Conservation (phyloP, 2,797 vertebrate genomes). For the Lagocephalus sceleratus region DNA sequence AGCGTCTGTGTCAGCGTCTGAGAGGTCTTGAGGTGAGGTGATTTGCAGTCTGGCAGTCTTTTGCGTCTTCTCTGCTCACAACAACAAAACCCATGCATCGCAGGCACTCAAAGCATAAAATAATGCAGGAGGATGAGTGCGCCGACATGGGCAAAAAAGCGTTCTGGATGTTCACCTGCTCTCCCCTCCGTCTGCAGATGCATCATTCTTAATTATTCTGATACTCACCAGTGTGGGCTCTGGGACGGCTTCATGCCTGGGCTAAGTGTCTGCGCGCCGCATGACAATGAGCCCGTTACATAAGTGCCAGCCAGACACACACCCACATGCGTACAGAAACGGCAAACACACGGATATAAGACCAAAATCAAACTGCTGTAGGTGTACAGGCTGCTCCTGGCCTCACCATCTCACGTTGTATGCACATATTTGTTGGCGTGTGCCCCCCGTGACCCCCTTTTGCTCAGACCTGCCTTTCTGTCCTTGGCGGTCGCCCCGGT, state of each 20-base stretch:
- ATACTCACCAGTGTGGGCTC: constrained; percentile 57
- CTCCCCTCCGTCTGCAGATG: constrained; percentile 30
- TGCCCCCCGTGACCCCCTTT: constrained; percentile 21
- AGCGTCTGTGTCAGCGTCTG: constrained; percentile 21
- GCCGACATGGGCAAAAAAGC: constrained; percentile 12
- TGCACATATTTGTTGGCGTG: constrained; percentile 18
- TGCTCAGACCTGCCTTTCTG: constrained; percentile 5
- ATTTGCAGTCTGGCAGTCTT: constrained; percentile 4
- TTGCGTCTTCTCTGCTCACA: constrained; percentile 14
- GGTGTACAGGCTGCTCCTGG: too few species aligned
- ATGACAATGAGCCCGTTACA: constrained; percentile 70
- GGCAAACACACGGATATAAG: too few species aligned
- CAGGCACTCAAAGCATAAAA: too few species aligned
- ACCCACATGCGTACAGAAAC: neutral
- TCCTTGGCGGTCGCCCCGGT: constrained; percentile 19
- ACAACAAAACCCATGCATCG: too few species aligned
- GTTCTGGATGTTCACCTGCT: constrained; percentile 55
- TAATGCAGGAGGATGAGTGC: constrained; percentile 12
- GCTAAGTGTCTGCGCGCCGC: constrained; percentile 59
- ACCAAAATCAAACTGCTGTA: too few species aligned
- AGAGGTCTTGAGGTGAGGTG: constrained; percentile 7
- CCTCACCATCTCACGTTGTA: neutral
- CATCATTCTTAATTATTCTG: constrained; percentile 59
- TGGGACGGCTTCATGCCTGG: constrained; percentile 52
- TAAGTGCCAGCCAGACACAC: constrained; percentile 47